Evolutionary conservation across 2,888 invertebrate species (phyloP).

Genomic region (Cheilosia pagana): DNA sequence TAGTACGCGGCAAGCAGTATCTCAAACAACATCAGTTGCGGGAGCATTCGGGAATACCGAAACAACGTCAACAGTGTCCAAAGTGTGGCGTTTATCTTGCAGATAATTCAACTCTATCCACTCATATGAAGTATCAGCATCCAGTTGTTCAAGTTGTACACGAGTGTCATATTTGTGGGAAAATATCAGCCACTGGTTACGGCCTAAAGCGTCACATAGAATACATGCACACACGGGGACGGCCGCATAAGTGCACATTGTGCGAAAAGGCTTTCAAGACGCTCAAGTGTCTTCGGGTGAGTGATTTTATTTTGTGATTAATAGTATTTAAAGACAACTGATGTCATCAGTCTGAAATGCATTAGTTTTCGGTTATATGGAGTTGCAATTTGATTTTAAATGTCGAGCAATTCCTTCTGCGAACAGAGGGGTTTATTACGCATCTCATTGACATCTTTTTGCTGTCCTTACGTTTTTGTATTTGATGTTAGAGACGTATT

Average conservation of each 20-base stretch:
- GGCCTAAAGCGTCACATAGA: slow-evolving; percentile 76
- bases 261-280: slow-evolving; percentile 77
- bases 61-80: slow-evolving; percentile 73
- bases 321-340: background rate
- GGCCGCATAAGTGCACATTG: slow-evolving; percentile 75
- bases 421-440: too few species aligned
- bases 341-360: too few species aligned
- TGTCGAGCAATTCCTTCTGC: too few species aligned
- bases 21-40: slow-evolving; percentile 25
- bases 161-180: slow-evolving; percentile 76
- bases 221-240: slow-evolving; percentile 75
- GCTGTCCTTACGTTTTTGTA: too few species aligned
- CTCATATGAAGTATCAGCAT: slow-evolving; percentile 76
- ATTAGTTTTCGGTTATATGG: too few species aligned
- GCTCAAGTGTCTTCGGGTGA: slow-evolving; percentile 70
- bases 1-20: slow-evolving; percentile 27
- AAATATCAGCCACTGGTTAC: slow-evolving; percentile 74
- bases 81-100: slow-evolving; percentile 74
- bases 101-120: slow-evolving; percentile 70
- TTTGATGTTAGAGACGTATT: too few species aligned
- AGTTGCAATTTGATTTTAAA: too few species aligned
- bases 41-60: slow-evolving; percentile 48
- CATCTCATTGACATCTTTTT: too few species aligned
- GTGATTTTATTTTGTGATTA: slow-evolving; percentile 17
- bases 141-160: slow-evolving; percentile 72